Base-by-base conservation (phyloP, 1,140 invertebrate genomes). In the Limonius californicus region DNA sequence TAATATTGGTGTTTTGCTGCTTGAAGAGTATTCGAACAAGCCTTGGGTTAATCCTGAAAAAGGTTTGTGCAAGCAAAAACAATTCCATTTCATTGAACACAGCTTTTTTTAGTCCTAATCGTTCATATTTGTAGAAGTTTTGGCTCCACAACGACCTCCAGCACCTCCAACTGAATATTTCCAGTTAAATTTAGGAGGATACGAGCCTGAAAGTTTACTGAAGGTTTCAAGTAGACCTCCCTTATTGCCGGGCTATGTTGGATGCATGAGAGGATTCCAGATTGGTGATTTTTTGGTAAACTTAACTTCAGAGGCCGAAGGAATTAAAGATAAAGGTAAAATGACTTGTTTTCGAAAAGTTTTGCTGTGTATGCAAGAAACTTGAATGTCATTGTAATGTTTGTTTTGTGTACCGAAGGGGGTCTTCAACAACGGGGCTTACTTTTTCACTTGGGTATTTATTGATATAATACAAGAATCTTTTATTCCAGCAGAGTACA, bases 121-220 rank as follows among this genome's bases (percentile, higher is more conserved):
- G 9, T 42, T 35, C 57, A 55, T 50, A 32, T 57, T 79, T 79
- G 53, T 74, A 89, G 93, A 97, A 80, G 86, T 91, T 47, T 82
- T 96, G 9, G 87, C 88, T 32, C 92, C 92, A 0, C 88, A 91
- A 73, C 79, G 93, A 63, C 90, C 91, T 6, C 87, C 88, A 8
- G 88, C 89, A 4, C 86, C 89, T 8, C 90, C 92, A 9, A 89
- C 87, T 0, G 88, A 90, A 66, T 94, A 95, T 76, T 92, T 93
- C 70, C 89, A 95, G 78, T 83, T 95, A 61, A 94, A 94, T 78
- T 80, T 96, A 35, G 94, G 93, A 45, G 92, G 93, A 15, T 91
- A 91, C 68, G 90, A 92, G 76, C 78, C 83, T 1, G 83, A 87
- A 70, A 89, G 88, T 69, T 75, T 91, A 35, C 77, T 89, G 59